Conservation (phyloP, 2,113 vertebrate genomes). For the Opisthocomus hoazin region DNA sequence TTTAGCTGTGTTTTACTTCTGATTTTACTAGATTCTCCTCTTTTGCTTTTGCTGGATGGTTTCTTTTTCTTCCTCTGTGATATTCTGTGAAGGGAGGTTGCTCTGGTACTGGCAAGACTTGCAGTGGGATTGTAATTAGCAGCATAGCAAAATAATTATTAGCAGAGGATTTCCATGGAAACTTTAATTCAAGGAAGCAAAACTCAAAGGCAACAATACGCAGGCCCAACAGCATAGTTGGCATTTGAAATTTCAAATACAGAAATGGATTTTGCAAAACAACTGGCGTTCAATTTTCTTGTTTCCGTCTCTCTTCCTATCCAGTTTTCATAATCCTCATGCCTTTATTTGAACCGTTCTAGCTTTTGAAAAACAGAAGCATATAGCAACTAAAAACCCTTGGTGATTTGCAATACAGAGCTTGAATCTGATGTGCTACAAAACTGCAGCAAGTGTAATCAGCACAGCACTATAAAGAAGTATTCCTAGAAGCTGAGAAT, state of each 20-base stretch:
- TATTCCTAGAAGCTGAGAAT: neutral
- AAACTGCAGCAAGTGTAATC: neutral
- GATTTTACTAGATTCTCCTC: neutral
- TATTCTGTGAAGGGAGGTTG: neutral
- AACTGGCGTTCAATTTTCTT: neutral
- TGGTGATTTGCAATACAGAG: neutral
- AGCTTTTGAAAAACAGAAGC: neutral
- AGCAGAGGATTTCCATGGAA: slow-evolving; percentile 57
- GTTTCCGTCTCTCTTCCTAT: neutral
- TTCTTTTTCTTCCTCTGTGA: neutral
- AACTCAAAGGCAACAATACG: slow-evolving; percentile 7
- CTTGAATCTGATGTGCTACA: neutral
- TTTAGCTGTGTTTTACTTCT: neutral
- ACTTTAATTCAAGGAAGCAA: slow-evolving; percentile 38
- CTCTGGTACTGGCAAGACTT: slow-evolving; percentile 33
- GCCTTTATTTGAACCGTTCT: neutral
- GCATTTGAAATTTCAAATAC: slow-evolving; percentile 30
- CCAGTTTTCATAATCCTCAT: neutral
- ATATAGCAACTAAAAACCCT: neutral
- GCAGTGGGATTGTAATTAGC: slow-evolving; percentile 49
- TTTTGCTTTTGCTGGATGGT: neutral
- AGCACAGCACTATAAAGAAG: neutral
- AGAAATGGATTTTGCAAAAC: neutral
- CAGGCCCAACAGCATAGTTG: neutral
- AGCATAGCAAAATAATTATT: slow-evolving; percentile 65